Evolutionary conservation across 2,888 invertebrate genomes (phyloP), one percentile per base, ranked within the genome.

Genomic region (Calliopum simillimum): DNA sequence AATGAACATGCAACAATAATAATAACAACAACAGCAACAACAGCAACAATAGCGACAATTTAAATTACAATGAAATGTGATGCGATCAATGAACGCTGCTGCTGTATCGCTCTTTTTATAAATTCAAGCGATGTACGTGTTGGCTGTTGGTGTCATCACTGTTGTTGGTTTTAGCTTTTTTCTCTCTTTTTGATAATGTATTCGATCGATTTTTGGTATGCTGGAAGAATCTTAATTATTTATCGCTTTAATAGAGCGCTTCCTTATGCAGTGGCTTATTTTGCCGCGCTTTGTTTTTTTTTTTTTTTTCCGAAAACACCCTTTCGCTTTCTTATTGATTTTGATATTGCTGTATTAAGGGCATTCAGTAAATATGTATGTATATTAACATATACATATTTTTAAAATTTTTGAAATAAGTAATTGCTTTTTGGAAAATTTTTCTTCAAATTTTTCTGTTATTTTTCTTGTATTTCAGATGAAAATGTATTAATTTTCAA

Each of bases 61-160:
- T 33, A 33, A 33, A 33, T 33, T 5, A 33, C 33, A 33, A 33
- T 33, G 8, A 33, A 33, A 33, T 33, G 5, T 8, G 33, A 6
- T 33, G 53, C 53, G 53, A 53, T 53, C 53, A 53, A 53, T 53
- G 23, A 53, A 53, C 53, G 53, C 53, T 23, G 23, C 8, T 33
- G 33, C 8, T 33, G 33, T 33, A 8, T 8, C 8, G 33, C 33
- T 33, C 33, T 23, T 53, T 12, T 19, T 53, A 11, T 11, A 53
- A 53, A 53, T 53, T 53, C 53, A 14, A 23, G 23, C 53, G 19
- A 53, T 53, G 23, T 23, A 23, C 53, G 11, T 5, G 33, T 33
- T 33, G 33, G 33, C 33, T 33, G 33, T 33, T 33, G 33, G 8
- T 8, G 8, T 2, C 4, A 8, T 33, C 8, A 33, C 19, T 53